These are phyloP conservation scores for Rhagophthalmus giganteus DNA, from an alignment of 2,888 invertebrate species.

Conservation along the genomic window DNA sequence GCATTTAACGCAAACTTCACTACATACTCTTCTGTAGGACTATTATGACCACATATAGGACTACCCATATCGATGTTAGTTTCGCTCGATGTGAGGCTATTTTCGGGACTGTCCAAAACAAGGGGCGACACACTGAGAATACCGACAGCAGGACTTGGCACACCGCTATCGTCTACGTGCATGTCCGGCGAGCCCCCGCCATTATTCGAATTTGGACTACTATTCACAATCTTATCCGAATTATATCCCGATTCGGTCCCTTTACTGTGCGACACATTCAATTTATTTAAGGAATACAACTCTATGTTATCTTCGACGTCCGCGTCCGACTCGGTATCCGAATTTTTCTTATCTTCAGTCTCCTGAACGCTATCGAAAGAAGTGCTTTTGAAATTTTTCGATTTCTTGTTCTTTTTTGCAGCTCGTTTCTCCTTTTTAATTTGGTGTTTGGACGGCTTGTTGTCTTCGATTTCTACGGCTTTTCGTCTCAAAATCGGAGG, in stretches of 20 bases:
- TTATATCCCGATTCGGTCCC: slow-evolving; percentile 70
- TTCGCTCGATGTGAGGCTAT: slow-evolving; percentile 58
- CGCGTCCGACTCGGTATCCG: slow-evolving; percentile 75
- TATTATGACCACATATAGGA: slow-evolving; percentile 49
- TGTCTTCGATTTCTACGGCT: slow-evolving; percentile 55
- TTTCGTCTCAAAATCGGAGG: slow-evolving; percentile 64
- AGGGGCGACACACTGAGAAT: slow-evolving; percentile 45
- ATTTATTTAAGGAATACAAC: slow-evolving; percentile 41
- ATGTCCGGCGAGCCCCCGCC: slow-evolving; percentile 45
- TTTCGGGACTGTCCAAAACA: slow-evolving; percentile 38
- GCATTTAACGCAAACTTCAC: too few species aligned
- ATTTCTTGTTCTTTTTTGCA: slow-evolving; percentile 61
- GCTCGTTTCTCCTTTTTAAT: slow-evolving; percentile 66
- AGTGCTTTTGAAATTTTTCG: slow-evolving; percentile 42
- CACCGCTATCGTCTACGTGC: slow-evolving; percentile 48
- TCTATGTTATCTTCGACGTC: slow-evolving; percentile 80
- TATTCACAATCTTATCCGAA: slow-evolving; percentile 59
- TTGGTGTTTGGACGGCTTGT: slow-evolving; percentile 67
- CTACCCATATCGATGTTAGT: slow-evolving; percentile 62
- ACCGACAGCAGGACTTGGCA: slow-evolving; percentile 47
- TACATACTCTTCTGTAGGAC: slow-evolving; percentile 49
- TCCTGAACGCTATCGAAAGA: slow-evolving; percentile 1
- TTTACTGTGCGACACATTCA: not conserved
- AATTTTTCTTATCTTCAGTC: slow-evolving; percentile 52
- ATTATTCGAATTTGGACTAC: slow-evolving; percentile 50